A percentile compares a stretch with the other conserved stretches of the same genome.
phyloP scores from a whole-genome alignment of 64 coral and sea anemone genomes.

The Anthopleura sola region DNA sequence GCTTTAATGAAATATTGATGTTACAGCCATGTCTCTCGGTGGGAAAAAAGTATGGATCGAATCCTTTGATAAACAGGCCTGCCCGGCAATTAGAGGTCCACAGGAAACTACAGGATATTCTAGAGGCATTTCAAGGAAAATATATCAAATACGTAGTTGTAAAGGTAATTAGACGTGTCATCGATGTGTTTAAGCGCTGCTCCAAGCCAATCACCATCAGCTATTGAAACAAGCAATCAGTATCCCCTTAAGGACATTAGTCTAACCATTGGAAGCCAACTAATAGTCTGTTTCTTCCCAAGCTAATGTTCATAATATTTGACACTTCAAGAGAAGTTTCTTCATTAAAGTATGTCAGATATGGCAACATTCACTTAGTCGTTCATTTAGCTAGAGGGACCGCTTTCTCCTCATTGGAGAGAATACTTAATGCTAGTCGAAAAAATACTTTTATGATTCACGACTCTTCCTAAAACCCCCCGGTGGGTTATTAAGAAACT shows the following conservation, averaged over 20 bases:
- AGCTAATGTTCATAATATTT: not conserved
- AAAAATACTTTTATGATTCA: not conserved
- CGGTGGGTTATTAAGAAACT: not conserved
- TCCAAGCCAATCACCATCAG: not conserved
- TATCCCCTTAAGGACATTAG: not conserved
- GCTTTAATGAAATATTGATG: conserved; percentile 26
- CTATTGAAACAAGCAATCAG: not conserved
- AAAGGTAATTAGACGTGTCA: not conserved
- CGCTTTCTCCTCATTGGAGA: not conserved
- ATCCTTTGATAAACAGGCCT: conserved; percentile 3
- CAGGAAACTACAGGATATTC: not conserved
- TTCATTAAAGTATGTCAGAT: not conserved
- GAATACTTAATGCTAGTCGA: not conserved
- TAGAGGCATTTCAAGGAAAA: not conserved
- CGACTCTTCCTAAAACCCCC: not conserved
- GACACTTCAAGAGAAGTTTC: not conserved
- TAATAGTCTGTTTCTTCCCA: conserved; percentile 3
- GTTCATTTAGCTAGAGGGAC: not conserved
- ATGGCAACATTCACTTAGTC: not conserved
- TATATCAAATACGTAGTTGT: conserved; percentile 8
- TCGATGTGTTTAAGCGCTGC: not conserved
- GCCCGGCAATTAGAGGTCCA: not conserved
- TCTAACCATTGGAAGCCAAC: not conserved
- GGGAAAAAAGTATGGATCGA: conserved; percentile 10
- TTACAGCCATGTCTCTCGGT: not conserved